These are phyloP conservation scores for Netelia inedita DNA, from an alignment of 2,888 invertebrate species.

Conservation along the genomic window DNA sequence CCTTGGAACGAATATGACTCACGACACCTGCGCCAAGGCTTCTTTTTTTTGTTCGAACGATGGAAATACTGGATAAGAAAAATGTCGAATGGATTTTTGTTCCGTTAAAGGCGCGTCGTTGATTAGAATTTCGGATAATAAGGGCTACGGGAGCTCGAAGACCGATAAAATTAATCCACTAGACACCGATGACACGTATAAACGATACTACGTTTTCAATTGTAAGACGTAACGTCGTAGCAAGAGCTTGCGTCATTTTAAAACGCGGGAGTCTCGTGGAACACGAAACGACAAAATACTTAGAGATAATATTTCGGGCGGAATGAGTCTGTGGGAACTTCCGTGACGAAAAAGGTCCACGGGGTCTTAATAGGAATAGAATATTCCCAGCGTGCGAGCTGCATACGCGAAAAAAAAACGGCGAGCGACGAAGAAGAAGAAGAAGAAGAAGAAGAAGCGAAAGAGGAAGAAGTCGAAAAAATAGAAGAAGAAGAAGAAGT, in stretches of 20 bases:
- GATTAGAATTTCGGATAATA: not conserved
- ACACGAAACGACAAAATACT: not conserved
- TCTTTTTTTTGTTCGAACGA: not conserved
- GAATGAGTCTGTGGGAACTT: not conserved
- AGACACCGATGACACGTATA: too few species aligned
- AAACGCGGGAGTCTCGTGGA: not conserved
- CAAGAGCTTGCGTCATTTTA: not conserved
- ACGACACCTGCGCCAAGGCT: slow-evolving; percentile 21
- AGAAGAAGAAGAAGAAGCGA: slow-evolving; percentile 40
- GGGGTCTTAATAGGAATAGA: not conserved
- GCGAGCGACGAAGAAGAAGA: slow-evolving; percentile 4
- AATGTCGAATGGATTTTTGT: not conserved
- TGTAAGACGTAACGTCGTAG: not conserved
- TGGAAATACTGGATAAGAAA: not conserved
- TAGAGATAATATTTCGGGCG: not conserved
- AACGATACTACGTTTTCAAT: too few species aligned
- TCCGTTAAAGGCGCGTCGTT: too few species aligned
- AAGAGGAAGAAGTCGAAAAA: slow-evolving; percentile 37
- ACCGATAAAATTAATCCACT: not conserved
- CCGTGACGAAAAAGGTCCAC: not conserved
- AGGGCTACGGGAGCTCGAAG: not conserved
- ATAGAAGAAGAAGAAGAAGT: slow-evolving; percentile 58
- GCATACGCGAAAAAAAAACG: not conserved
- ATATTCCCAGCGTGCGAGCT: slow-evolving; percentile 66
- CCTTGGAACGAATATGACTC: slow-evolving; percentile 25